Base-by-base conservation (phyloP, 2,888 invertebrate species). In the Synanthedon formicaeformis region DNA sequence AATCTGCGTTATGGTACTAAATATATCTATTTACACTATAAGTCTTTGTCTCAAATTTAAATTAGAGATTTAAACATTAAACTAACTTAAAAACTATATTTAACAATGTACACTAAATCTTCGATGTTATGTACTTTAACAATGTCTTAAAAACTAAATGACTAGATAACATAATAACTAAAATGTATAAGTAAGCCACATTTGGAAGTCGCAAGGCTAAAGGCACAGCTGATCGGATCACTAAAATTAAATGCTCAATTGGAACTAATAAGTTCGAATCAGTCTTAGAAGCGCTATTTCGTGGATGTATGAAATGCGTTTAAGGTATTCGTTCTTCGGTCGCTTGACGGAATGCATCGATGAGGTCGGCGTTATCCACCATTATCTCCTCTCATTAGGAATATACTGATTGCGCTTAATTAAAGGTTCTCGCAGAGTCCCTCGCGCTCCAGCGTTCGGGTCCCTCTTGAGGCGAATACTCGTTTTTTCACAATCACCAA, bases 321-420 rank as follows among this genome's bases (percentile, higher is more conserved):
- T 69, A 68, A 73, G 62, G 67, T 75, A 75, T 79, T 79, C 75
- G 73, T 74, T 69, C 71, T 71, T 73, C 74, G 72, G 74, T 75
- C 75, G 65, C 65, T 70, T 73, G 65, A 66, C 68, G 78, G 86
- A 84, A 85, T 85, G 85, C 81, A 75, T 85, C 82, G 83, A 82
- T 82, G 80, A 75, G 80, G 67, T 82, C 82, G 80, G 81, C 81
- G 80, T 82, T 81, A 79, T 76, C 85, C 78, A 81, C 81, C 77
- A 86, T 86, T 85, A 87, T 81, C 81, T 78, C 75, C 86, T 78
- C 81, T 84, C 87, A 85, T 87, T 87, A 87, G 84, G 84, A 84
- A 85, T 87, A 87, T 80, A 85, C 85, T 87, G 87, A 87, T 87
- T 87, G 83, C 82, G 81, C 78, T 84, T 87, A 87, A 87, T 87